Conservation (phyloP, 2,888 invertebrate genomes). For the Nineta flava region DNA sequence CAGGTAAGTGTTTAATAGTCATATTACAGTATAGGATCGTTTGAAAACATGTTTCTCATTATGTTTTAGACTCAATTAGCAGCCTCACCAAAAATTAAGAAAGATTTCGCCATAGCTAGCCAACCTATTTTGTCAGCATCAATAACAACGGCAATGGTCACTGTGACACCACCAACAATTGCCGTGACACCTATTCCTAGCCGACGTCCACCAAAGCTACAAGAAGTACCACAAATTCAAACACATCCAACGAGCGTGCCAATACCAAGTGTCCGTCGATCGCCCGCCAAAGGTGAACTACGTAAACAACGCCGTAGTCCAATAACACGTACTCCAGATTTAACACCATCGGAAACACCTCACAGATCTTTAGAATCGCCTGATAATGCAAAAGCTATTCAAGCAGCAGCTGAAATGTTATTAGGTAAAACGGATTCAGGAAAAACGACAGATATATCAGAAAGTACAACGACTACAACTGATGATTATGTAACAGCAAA, state of each 20-base stretch:
- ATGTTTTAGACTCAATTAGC: constrained; percentile 33
- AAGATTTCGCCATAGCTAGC: constrained; percentile 29
- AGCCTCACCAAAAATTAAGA: constrained; percentile 34
- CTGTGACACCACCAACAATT: constrained; percentile 33
- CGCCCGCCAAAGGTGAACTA: constrained; percentile 26
- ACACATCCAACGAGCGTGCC: constrained; percentile 19
- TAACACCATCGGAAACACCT: constrained; percentile 13
- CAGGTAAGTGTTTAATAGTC: constrained; percentile 24
- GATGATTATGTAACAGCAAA: constrained; percentile 83
- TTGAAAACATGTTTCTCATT: neutral
- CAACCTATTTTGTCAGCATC: constrained; percentile 16
- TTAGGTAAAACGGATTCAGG: constrained; percentile 57
- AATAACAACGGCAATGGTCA: constrained; percentile 11
- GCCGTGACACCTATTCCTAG: constrained; percentile 39
- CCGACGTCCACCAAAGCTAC: constrained; percentile 28
- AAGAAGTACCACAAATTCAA: constrained; percentile 30
- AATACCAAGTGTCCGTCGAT: constrained; percentile 25
- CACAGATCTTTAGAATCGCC: constrained; percentile 22
- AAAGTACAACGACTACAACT: constrained; percentile 65
- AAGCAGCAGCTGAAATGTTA: constrained; percentile 27
- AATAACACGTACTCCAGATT: constrained; percentile 11
- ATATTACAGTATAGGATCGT: neutral
- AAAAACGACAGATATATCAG: constrained; percentile 64
- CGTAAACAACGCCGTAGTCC: constrained; percentile 12
- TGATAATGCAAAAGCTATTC: constrained; percentile 18